Evolutionary conservation across 2,113 vertebrate genomes (phyloP), one percentile per base, ranked within the genome.

Genomic region (Oreochromis aureus): DNA sequence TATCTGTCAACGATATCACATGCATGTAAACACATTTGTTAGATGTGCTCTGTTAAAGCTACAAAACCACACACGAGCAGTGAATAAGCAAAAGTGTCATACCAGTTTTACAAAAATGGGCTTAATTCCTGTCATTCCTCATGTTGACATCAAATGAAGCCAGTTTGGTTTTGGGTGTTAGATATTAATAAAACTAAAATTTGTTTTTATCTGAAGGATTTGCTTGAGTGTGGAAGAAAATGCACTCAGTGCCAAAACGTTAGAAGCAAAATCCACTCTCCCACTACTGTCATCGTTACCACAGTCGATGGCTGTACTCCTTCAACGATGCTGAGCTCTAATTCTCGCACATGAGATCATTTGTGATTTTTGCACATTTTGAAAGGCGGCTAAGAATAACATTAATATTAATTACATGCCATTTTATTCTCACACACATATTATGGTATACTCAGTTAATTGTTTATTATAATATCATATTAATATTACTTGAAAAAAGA

Each of bases 101-200:
- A 9, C 24, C 30, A 76, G 5, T 63, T 71, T 58, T 12, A 41
- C 44, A 58, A 41, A 71, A 80, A 44, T 32, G 30, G 87, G 44
- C 48, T 54, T 13, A 4, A 18, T 59, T 84, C 61, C 46, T 8
- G 18, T 36, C 22, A 18, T 48, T 30, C 58, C 53, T 87, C 83
- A n/a, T 55, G 36, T 71, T 51, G 6, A 7, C 73, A 61, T 55
- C 7, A 27, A 24, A 59, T 61, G 53, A 90, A 80, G 63, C 48
- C 19, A 53, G 34, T 82, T 83, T 48, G 32, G 66, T 88, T 81
- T 56, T 69, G 27, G 34, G 82, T 76, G 78, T 54, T n/a, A 36
- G 53, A 69, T 89, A 84, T 87, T 82, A 88, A 76, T 84, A 83
- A 91, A 94, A 88, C 58, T 83, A 89, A 91, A 91, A 41, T 87